A percentile compares a stretch with the other conserved stretches of the same genome.
These are phyloP conservation scores for Nephrocerus scutellatus DNA, from an alignment of 2,888 invertebrate species.

Conservation along the genomic window DNA sequence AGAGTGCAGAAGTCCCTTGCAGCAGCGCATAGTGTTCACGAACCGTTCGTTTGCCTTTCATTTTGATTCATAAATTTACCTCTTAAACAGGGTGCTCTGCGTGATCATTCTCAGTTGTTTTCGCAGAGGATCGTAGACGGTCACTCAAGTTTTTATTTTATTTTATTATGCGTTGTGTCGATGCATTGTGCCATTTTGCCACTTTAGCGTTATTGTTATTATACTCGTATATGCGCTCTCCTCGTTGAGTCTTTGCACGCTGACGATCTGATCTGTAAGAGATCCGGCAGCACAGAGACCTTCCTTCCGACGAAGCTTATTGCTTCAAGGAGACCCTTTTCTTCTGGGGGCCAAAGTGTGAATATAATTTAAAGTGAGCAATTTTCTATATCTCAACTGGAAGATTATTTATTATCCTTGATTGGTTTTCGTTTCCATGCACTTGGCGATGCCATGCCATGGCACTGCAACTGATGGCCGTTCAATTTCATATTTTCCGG, in stretches of 20 bases:
- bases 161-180: constrained; percentile 36
- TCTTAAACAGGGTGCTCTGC: too few species aligned
- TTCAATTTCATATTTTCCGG: neutral
- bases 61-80: constrained; percentile 2
- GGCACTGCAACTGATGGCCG: constrained; percentile 4
- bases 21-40: neutral
- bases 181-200: constrained; percentile 41
- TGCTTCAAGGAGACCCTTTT: constrained; percentile 23
- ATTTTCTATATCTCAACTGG: constrained; percentile 43
- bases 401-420: constrained; percentile 47
- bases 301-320: neutral
- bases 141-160: too few species aligned
- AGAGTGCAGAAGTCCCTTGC: neutral
- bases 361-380: constrained; percentile 48
- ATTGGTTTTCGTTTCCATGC: constrained; percentile 38
- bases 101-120: too few species aligned
- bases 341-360: constrained; percentile 47
- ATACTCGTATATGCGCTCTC: constrained; percentile 8
- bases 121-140: too few species aligned
- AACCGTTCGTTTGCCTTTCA: neutral
- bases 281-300: too few species aligned
- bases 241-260: constrained; percentile 33
- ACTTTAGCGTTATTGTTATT: constrained; percentile 45
- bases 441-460: constrained; percentile 9
- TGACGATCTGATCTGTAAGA: too few species aligned